A percentile compares a stretch with the other conserved stretches of the same genome.
phyloP scores from a whole-genome alignment of 2,113 vertebrate species.

The Brachionichthys hirsutus region DNA sequence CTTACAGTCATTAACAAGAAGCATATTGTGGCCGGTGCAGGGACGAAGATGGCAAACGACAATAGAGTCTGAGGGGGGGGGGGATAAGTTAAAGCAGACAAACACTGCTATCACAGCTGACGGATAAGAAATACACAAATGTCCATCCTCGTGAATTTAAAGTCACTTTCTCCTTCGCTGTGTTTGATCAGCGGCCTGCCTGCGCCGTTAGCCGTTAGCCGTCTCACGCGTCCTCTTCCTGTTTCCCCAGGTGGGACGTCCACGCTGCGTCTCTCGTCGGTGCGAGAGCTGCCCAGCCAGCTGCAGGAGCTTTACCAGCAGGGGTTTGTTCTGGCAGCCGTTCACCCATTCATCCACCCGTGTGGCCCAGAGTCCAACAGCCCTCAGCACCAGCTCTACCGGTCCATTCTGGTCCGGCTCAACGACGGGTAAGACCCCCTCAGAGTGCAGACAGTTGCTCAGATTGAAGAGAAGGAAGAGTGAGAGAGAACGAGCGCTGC shows the following conservation, averaged over 20 bases:
- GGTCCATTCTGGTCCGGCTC: constrained; percentile 90
- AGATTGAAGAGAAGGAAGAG: too few species aligned
- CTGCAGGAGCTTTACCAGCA: constrained; percentile 94
- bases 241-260: constrained; percentile 81
- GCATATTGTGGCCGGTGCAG: too few species aligned
- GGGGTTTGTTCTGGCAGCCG: constrained; percentile 86
- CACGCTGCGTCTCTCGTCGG: constrained; percentile 87
- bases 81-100: background rate
- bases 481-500: too few species aligned
- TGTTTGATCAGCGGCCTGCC: background rate
- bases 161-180: background rate
- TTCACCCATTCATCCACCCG: constrained; percentile 94
- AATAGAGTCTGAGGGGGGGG: background rate
- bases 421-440: constrained; percentile 91
- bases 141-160: background rate
- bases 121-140: background rate
- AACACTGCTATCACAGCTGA: background rate
- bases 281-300: constrained; percentile 88
- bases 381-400: constrained; percentile 88
- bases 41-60: background rate
- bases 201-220: background rate
- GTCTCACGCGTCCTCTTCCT: background rate
- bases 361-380: constrained; percentile 83
- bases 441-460: constrained; percentile 24
- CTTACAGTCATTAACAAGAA: too few species aligned